Conservation (phyloP, 2,113 vertebrate species). For the Antidorcas marsupialis region DNA sequence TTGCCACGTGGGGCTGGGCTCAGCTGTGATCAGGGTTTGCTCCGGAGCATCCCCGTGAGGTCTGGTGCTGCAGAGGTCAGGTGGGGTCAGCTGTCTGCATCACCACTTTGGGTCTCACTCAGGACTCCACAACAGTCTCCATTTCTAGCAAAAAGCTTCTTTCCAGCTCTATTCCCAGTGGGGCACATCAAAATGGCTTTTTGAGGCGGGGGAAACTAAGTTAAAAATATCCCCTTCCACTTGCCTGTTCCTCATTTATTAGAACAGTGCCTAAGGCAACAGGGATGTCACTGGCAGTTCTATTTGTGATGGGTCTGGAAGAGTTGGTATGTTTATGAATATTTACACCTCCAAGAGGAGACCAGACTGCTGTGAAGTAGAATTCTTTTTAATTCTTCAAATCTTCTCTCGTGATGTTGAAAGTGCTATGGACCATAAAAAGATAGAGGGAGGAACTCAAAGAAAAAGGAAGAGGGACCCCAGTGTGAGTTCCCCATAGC, state of each 20-base stretch:
- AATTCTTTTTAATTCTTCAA: conserved; percentile 7
- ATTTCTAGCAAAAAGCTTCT: neutral
- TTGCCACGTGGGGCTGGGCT: accelerated
- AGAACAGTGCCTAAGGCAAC: conserved; percentile 67
- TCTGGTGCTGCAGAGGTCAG: neutral
- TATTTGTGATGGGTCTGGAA: neutral
- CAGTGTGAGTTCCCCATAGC: neutral
- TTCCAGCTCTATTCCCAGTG: neutral
- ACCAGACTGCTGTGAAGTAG: neutral
- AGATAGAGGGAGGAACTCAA: neutral
- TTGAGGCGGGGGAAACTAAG: neutral
- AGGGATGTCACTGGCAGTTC: neutral
- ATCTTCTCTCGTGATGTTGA: neutral
- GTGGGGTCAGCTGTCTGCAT: neutral
- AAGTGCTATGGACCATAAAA: neutral
- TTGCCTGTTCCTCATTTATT: conserved; percentile 65
- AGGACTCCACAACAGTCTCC: neutral
- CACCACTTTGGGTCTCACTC: neutral
- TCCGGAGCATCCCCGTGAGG: neutral
- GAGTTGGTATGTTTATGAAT: conserved; percentile 62
- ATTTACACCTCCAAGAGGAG: conserved; percentile 43
- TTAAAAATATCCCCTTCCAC: conserved; percentile 64
- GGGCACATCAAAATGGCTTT: conserved; percentile 75
- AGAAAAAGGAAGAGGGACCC: neutral
- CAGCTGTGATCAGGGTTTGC: neutral